Percentiles rank a stretch among this genome's conserved stretches.
These are phyloP conservation scores for Phenacoccus solenopsis DNA, from an alignment of 1,140 invertebrate genomes.

Conservation along the genomic window DNA sequence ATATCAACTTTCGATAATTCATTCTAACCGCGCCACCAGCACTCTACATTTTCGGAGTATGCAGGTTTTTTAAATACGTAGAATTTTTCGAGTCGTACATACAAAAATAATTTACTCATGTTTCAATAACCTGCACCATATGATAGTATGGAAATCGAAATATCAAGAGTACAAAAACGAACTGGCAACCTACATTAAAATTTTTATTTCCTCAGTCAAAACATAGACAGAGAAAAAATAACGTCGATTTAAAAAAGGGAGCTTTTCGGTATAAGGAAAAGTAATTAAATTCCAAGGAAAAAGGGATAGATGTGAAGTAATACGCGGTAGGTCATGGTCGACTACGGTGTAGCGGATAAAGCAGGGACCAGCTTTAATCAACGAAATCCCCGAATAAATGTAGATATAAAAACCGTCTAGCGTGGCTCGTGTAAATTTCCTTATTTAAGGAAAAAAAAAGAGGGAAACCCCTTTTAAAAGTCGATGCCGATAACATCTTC, in stretches of 20 bases:
- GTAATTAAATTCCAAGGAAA: not conserved
- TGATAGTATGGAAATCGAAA: too few species aligned
- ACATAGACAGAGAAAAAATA: not conserved
- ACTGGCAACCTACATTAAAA: not conserved
- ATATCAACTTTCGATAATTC: not conserved
- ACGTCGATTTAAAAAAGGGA: not conserved
- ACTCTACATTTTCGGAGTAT: not conserved
- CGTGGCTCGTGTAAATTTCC: not conserved
- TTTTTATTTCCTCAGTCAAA: not conserved
- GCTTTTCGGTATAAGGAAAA: not conserved
- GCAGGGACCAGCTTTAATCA: not conserved
- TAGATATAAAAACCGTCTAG: not conserved
- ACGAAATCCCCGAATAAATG: not conserved
- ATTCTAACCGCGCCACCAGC: not conserved
- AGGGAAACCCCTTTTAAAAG: not conserved
- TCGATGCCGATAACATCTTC: not conserved
- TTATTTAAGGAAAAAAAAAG: conserved; percentile 4
- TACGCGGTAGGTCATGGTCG: not conserved
- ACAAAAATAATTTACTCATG: too few species aligned
- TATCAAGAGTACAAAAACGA: too few species aligned
- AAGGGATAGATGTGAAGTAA: not conserved
- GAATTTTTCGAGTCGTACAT: not conserved
- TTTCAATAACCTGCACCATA: too few species aligned
- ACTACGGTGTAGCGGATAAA: not conserved
- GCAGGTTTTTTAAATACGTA: too few species aligned